phyloP scores from a whole-genome alignment of 1,140 invertebrate genomes.

The Drosophila eugracilis region DNA sequence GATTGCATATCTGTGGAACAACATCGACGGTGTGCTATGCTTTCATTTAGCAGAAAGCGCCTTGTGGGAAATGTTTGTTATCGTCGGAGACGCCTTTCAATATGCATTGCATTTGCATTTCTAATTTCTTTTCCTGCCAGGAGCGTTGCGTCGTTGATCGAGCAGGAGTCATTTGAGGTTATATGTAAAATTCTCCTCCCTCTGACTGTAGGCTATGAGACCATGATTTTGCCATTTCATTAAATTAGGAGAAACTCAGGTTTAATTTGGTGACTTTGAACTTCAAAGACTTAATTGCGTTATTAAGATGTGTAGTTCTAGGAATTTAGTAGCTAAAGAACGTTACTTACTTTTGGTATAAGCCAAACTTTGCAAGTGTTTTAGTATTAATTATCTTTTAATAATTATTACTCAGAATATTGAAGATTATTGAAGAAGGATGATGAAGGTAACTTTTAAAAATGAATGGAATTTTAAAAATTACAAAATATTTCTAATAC shows the following conservation, averaged over 20 bases:
- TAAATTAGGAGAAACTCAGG: background rate
- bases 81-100: slow-evolving; percentile 41
- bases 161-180: slow-evolving; percentile 16
- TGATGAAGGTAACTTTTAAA: no score
- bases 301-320: background rate
- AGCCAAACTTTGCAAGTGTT: no score
- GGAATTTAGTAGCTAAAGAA: no score
- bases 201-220: background rate
- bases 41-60: slow-evolving; percentile 44
- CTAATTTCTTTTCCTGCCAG: slow-evolving; percentile 44
- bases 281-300: background rate
- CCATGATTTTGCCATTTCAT: background rate
- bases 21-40: slow-evolving; percentile 32
- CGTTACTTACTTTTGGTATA: no score
- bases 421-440: no score
- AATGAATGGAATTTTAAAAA: no score
- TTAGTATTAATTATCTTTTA: no score
- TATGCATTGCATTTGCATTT: slow-evolving; percentile 62
- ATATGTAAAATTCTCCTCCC: background rate
- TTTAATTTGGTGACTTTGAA: background rate
- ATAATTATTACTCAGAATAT: no score
- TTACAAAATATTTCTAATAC: no score
- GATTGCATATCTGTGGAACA: slow-evolving; percentile 50
- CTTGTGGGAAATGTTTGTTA: slow-evolving; percentile 53
- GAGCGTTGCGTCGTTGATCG: slow-evolving; percentile 21